Evolutionary conservation across 2,797 vertebrate genomes (phyloP), one percentile per base, ranked within the genome.

Genomic region (Acanthornis magna): DNA sequence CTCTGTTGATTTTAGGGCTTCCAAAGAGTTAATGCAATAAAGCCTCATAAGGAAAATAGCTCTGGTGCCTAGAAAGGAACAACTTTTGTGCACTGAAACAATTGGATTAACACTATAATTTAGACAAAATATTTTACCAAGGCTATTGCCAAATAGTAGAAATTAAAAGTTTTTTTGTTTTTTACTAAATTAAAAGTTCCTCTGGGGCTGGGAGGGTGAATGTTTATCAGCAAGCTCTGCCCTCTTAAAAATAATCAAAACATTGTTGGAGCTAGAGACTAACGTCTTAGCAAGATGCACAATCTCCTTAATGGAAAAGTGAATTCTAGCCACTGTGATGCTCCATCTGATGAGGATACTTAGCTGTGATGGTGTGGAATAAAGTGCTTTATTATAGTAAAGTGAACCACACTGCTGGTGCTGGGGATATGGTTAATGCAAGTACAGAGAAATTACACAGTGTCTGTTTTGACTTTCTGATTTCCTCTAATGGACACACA

Each of bases 311-410:
- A 88, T 89, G 84, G 85, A 91, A 96, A 95, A 94, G 48, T 22
- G 90, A 85, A 67, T 91, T 93, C 68, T 62, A 83, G 79, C 60
- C 80, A 77, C 61, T 70, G 83, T 42, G 74, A 22, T 87, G 54
- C 34, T 91, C 67, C 22, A 42, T 81, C 73, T 91, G 66, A 94
- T 88, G 53, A 91, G 48, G 84, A 94, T 91, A 85, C 50, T 93
- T 57, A 93, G 61, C 70, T 86, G 36, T 34, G 57, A 83, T 51
- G 20, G 82, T 84, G 61, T 71, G 54, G 54, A 92, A 65, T 76
- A 82, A 91, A 91, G 61, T 86, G 88, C 67, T 94, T 97, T 89
- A 89, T 94, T 92, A 85, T 47, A 47, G 50, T 48, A 42, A 81
- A 95, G 79, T 72, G 93, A 96, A 70, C 58, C 73, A 84, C 54